Evolutionary conservation across 2,888 invertebrate species (phyloP).

Genomic region (Brenthis daphne): DNA sequence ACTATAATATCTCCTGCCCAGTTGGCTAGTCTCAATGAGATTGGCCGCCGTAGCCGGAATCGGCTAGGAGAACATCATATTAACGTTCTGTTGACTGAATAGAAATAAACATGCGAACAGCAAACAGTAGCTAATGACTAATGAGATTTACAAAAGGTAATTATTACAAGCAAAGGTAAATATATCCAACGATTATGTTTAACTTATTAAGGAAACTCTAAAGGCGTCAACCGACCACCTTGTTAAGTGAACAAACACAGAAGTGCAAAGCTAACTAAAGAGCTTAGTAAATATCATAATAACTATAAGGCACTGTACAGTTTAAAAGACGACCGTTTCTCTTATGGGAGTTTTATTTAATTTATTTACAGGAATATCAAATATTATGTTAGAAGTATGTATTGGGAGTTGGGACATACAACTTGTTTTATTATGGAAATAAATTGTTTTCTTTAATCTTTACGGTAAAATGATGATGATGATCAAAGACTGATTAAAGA

Average conservation of each 20-base stretch:
- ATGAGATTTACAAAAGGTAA: neutral
- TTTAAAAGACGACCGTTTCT: neutral
- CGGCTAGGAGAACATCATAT: no score
- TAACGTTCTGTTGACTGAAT: no score
- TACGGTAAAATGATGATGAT: no score
- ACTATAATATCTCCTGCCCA: no score
- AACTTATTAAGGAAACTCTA: neutral
- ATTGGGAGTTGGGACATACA: conserved; percentile 2
- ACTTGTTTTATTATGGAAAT: conserved; percentile 6
- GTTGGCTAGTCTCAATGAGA: no score
- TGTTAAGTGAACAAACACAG: conserved; percentile 12
- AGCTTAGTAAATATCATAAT: conserved; percentile 16
- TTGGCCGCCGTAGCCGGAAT: no score
- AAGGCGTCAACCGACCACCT: conserved; percentile 10
- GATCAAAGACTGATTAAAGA: no score
- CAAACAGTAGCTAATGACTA: no score
- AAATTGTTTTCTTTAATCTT: no score
- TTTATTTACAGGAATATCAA: conserved; percentile 8
- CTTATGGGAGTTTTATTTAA: neutral
- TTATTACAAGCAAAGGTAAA: conserved; percentile 2
- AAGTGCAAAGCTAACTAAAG: conserved; percentile 20
- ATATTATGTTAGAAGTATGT: neutral
- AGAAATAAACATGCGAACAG: no score
- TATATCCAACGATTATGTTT: neutral
- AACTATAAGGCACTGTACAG: conserved; percentile 12